phyloP scores from a whole-genome alignment of 2,797 vertebrate species.

The Tapirus indicus region DNA sequence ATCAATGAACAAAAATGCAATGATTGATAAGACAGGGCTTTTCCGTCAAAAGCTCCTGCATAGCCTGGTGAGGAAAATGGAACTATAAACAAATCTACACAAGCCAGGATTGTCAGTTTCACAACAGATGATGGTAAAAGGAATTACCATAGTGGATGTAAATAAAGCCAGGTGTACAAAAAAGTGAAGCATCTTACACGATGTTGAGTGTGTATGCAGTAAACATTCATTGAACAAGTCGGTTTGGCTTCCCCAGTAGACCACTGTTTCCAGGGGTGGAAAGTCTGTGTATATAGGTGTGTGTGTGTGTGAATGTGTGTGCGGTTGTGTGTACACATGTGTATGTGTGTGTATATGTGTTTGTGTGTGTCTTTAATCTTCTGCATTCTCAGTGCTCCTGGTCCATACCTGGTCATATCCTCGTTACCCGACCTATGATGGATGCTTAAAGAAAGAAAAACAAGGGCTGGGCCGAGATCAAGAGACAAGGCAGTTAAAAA shows the following conservation, averaged over 20 bases:
- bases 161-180: not conserved
- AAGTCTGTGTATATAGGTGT: rapidly evolving
- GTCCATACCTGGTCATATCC: not conserved
- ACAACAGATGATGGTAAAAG: not conserved
- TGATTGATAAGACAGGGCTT: not conserved
- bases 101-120: not conserved
- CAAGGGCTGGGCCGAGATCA: not conserved
- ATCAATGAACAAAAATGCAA: rapidly evolving
- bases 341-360: rapidly evolving
- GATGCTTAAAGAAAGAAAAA: conserved; percentile 2
- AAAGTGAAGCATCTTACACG: rapidly evolving
- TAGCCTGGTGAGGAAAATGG: not conserved
- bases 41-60: not conserved
- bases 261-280: not conserved
- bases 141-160: rapidly evolving
- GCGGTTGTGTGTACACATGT: rapidly evolving
- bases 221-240: rapidly evolving
- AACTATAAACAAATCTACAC: rapidly evolving
- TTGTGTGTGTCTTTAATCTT: not conserved
- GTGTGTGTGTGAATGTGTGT: rapidly evolving
- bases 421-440: not conserved
- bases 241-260: not conserved
- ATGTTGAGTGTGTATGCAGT: rapidly evolving
- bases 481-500: not conserved
- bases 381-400: not conserved